Conservation (phyloP, 2,113 vertebrate species). For the Cryptotis parvus region DNA sequence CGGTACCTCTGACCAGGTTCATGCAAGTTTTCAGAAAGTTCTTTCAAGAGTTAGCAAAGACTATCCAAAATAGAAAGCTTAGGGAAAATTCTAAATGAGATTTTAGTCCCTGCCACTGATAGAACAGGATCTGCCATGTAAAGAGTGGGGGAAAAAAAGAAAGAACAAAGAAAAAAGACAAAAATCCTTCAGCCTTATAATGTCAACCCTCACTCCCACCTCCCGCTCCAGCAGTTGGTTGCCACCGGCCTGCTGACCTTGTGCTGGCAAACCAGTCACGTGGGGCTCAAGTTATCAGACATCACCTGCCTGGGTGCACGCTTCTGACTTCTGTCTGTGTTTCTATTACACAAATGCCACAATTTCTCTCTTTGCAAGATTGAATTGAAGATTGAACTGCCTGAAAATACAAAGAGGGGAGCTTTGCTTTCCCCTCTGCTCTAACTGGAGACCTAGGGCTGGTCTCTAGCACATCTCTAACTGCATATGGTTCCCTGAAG, state of each 20-base stretch:
- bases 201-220: not conserved
- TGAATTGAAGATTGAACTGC: constrained; percentile 74
- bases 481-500: not conserved
- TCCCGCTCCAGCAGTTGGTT: constrained; percentile 24
- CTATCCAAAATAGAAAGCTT: constrained; percentile 54
- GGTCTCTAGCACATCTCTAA: constrained; percentile 22
- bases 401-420: constrained; percentile 50
- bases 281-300: constrained; percentile 79
- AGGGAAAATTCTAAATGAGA: constrained; percentile 64
- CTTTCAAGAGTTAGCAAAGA: constrained; percentile 62
- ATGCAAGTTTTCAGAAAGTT: not conserved
- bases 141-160: not conserved
- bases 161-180: not conserved
- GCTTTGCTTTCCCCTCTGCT: constrained; percentile 25
- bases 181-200: not conserved
- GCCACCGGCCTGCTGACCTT: constrained; percentile 52
- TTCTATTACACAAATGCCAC: constrained; percentile 85
- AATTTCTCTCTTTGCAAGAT: constrained; percentile 76
- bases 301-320: constrained; percentile 75
- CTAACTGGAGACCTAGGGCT: constrained; percentile 24
- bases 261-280: constrained; percentile 58
- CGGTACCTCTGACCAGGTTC: not conserved
- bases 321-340: constrained; percentile 81
- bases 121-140: constrained; percentile 50
- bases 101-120: constrained; percentile 68